phyloP scores from a whole-genome alignment of 2,113 vertebrate species.

The Gnathonemus longibarbis region DNA sequence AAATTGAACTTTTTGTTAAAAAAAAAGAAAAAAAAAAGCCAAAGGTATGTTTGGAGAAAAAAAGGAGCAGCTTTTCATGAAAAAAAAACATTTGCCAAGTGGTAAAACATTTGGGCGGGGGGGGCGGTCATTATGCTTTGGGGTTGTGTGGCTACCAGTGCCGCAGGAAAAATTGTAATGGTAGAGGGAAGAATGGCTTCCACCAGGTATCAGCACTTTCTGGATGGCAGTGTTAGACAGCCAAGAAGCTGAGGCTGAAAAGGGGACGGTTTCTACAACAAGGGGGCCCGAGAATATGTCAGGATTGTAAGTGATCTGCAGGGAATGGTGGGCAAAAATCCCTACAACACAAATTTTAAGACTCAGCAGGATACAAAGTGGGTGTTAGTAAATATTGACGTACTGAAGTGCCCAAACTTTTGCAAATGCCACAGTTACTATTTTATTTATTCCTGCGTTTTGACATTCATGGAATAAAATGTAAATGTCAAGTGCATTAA shows the following conservation, averaged over 20 bases:
- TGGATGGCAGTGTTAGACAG: background rate
- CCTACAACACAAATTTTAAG: background rate
- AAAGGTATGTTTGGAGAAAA: background rate
- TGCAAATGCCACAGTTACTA: background rate
- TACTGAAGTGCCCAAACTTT: background rate
- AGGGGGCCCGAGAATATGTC: background rate
- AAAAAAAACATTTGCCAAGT: background rate
- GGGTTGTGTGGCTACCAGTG: background rate
- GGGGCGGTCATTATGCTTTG: background rate
- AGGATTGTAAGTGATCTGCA: background rate
- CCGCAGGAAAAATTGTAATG: background rate
- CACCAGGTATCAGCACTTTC: background rate
- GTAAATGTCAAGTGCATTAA: background rate
- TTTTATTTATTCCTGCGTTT: background rate
- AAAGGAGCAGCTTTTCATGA: background rate
- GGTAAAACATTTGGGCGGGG: background rate
- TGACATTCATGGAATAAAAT: background rate
- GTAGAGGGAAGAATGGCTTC: background rate
- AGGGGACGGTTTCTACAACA: background rate
- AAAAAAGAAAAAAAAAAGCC: no score
- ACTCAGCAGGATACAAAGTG: background rate
- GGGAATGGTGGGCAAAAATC: background rate
- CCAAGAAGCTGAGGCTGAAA: background rate
- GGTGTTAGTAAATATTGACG: background rate
- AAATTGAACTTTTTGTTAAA: background rate